Evolutionary conservation across 2,888 invertebrate species (phyloP).

Genomic region (Drosophila meridionalis): DNA sequence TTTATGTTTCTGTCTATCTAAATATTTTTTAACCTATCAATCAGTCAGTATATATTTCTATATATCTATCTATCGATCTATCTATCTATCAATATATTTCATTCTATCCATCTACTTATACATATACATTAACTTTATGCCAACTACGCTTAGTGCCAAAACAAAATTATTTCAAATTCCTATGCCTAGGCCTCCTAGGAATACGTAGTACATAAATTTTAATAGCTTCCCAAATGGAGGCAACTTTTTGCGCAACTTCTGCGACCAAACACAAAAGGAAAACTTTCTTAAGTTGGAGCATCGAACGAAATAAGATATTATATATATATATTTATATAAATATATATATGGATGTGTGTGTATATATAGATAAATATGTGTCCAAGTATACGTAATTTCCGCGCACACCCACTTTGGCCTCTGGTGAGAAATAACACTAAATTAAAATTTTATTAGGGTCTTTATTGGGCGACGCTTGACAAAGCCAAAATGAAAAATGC

Average conservation of each 20-base stretch:
- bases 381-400: background rate
- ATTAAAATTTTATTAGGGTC: slow-evolving; percentile 80
- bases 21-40: background rate
- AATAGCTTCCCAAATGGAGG: slow-evolving; percentile 23
- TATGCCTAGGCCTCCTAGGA: slow-evolving; percentile 14
- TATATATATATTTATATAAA: background rate
- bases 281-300: slow-evolving; percentile 35
- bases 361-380: slow-evolving; percentile 1
- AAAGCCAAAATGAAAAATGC: slow-evolving; percentile 44
- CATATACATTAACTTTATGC: background rate
- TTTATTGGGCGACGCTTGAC: slow-evolving; percentile 71
- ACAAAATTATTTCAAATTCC: background rate
- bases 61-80: background rate
- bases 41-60: background rate
- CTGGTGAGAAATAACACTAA: slow-evolving; percentile 78
- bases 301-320: slow-evolving; percentile 31
- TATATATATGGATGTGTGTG: slow-evolving; percentile 2
- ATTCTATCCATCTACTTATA: background rate
- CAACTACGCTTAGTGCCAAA: background rate
- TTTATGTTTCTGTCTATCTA: background rate
- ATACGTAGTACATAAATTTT: slow-evolving; percentile 23
- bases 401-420: slow-evolving; percentile 35
- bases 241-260: slow-evolving; percentile 12
- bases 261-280: slow-evolving; percentile 10
- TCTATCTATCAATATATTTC: background rate